Evolutionary conservation across 2,888 invertebrate genomes (phyloP), one percentile per base, ranked within the genome.

Genomic region (Caenorhabditis zanzibari): DNA sequence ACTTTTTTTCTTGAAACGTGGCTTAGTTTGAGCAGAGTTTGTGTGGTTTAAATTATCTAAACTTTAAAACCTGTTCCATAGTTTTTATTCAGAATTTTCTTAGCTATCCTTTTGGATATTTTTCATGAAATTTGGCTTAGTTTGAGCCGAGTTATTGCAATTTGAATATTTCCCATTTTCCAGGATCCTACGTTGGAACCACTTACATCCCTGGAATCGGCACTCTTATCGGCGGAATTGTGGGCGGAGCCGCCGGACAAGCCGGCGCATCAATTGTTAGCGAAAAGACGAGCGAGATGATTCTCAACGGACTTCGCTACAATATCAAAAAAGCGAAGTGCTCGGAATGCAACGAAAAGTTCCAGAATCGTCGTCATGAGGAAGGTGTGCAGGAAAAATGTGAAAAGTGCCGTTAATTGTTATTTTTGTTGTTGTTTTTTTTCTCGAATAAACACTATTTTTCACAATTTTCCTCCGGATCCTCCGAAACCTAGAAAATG

Each of bases 171-270:
- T 49, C 49, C 6, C 44, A 44, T 44, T 58, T 49, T 66, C 14
- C 32, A 49, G 66, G 66, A 4, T 28, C 49, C 6, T 4, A 28
- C 1, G 32, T 66, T 14, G 66, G 66, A 26, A 49, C 66, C 0
- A 1, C 9, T 10, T 28, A 49, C 66, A 32, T 26, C 19, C 66
- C 66, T 28, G 66, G 49, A 16, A 66, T 66, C 49, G 66, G 66
- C 16, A 66, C 66, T 12, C 19, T 66, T 1, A 19, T 66, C 19
- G 66, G 66, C 6, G 32, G 49, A 14, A 12, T 66, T 7, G 5
- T 66, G 28, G 66, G 66, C 19, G 66, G 66, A 66, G 16, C 47
- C 19, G n/a, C n/a, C n/a, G n/a, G n/a, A n/a, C 2, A n/a, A n/a
- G 66, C 47, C 5, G 49, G 44, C 10, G 7, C 14, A 0, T 26